These are phyloP conservation scores for Agrotis clavis DNA, from an alignment of 2,888 invertebrate species.

Conservation along the genomic window DNA sequence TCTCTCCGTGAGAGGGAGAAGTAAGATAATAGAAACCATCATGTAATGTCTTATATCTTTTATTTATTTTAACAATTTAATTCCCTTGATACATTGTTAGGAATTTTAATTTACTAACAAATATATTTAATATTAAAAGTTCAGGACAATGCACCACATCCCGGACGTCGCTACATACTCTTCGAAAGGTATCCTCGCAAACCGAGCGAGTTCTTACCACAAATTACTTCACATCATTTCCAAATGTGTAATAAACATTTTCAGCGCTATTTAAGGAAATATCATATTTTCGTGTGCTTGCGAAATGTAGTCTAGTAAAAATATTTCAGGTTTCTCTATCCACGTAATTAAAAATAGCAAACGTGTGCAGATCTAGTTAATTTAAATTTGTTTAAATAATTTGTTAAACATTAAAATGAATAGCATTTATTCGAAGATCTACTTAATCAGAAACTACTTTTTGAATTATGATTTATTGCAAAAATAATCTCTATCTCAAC, in stretches of 20 bases:
- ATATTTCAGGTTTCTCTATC: slow-evolving; percentile 20
- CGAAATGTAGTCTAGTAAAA: slow-evolving; percentile 32
- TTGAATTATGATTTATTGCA: slow-evolving; percentile 14
- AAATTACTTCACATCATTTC: slow-evolving; percentile 60
- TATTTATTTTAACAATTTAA: slow-evolving; percentile 15
- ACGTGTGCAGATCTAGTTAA: not conserved
- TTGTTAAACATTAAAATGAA: not conserved
- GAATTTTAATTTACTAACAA: slow-evolving; percentile 58
- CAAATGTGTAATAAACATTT: slow-evolving; percentile 52
- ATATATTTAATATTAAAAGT: slow-evolving; percentile 57
- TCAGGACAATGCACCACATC: slow-evolving; percentile 46
- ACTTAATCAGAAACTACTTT: slow-evolving; percentile 15
- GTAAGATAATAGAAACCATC: not conserved
- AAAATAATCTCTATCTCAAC: slow-evolving; percentile 51
- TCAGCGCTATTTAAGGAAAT: slow-evolving; percentile 45
- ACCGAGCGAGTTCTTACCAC: slow-evolving; percentile 48
- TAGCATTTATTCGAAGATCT: not conserved
- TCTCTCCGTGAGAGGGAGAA: too few species aligned
- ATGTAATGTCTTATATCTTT: not conserved
- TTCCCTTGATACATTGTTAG: slow-evolving; percentile 19
- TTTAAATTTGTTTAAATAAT: not conserved
- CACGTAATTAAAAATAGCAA: slow-evolving; percentile 16
- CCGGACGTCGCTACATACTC: slow-evolving; percentile 32
- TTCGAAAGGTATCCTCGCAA: slow-evolving; percentile 43
- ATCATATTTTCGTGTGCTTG: slow-evolving; percentile 43